Evolutionary conservation across 2,113 vertebrate species (phyloP), one percentile per base, ranked within the genome.

Genomic region (Hucho hucho): DNA sequence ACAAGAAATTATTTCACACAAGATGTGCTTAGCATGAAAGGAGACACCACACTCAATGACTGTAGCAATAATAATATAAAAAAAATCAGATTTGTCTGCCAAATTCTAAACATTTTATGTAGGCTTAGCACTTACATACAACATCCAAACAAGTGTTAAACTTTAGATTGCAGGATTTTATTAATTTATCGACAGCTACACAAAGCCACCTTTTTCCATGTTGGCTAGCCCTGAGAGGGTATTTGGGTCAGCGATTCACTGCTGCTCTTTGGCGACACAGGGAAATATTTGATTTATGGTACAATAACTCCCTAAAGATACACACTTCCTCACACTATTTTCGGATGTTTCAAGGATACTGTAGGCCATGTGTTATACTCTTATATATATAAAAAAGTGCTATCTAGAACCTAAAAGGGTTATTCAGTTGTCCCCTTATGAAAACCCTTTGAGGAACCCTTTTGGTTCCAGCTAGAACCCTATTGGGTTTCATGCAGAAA

Each of bases 1-100:
- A 78, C 70, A 74, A 75, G 77, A 77, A 79, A 81, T 70, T 69
- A 69, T 53, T 37, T 75, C 68, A 65, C 73, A 70, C 65, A 64
- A 61, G 9, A 58, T 78, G 81, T 83, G 79, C 72, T 79, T 74
- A 75, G 70, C 74, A 83, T 86, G 67, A 84, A 84, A 72, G 47
- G 28, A n/a, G 77, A 37, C 69, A 43, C 9, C 37, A 29, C 66
- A 79, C 64, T 79, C 69, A 63, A 49, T 56, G 13, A 77, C 73
- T 26, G 46, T 74, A 74, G 69, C 70, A 71, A 74, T 74, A 72
- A 29, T 29, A 29, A 29, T 29, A 29, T 0, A 75, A n/a, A 26
- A 56, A 80, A 73, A 76, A 83, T 47, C 69, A 73, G 22, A 67
- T 78, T 79, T 76, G 69, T 58, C 25, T 71, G 77, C 77, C 76